Percentiles rank a stretch among this genome's conserved stretches.
phyloP scores from a whole-genome alignment of 2,888 invertebrate genomes.

The Apamea epomidion region DNA sequence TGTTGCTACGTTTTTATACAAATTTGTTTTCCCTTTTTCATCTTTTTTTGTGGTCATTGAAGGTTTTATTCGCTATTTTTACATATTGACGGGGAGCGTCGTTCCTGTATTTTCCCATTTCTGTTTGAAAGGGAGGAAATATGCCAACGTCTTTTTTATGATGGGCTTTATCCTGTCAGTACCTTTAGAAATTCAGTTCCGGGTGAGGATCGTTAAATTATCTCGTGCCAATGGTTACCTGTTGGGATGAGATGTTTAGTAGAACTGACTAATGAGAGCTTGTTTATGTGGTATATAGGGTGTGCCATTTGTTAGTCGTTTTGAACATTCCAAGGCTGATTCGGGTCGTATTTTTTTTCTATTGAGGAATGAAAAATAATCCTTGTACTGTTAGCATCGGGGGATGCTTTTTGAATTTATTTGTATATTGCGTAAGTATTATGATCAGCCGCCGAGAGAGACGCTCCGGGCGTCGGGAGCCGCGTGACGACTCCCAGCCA shows the following conservation, averaged over 20 bases:
- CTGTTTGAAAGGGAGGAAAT: conserved; percentile 39
- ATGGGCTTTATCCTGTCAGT: conserved; percentile 37
- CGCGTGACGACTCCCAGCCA: no score
- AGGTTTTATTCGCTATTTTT: conserved; percentile 31
- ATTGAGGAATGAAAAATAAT: not conserved
- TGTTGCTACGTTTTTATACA: conserved; percentile 7
- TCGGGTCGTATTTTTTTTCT: not conserved
- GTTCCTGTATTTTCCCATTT: conserved; percentile 28
- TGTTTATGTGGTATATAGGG: not conserved
- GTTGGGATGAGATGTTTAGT: conserved; percentile 21
- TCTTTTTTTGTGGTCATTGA: conserved; percentile 24
- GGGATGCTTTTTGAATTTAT: not conserved
- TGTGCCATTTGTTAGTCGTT: conserved; percentile 22
- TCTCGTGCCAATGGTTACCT: conserved; percentile 49
- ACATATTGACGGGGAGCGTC: conserved; percentile 25
- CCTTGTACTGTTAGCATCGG: not conserved
- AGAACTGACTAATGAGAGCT: not conserved
- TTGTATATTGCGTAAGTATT: no score
- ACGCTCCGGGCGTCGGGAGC: no score
- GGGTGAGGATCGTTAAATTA: conserved; percentile 65
- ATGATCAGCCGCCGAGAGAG: no score
- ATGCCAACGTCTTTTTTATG: conserved; percentile 21
- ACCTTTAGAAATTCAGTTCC: conserved; percentile 34
- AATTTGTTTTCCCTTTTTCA: conserved; percentile 41
- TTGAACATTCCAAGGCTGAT: not conserved